Percentiles rank a stretch among this genome's conserved stretches.
Conservation (phyloP, 2,888 invertebrate genomes). For the Aporophyla nigra region DNA sequence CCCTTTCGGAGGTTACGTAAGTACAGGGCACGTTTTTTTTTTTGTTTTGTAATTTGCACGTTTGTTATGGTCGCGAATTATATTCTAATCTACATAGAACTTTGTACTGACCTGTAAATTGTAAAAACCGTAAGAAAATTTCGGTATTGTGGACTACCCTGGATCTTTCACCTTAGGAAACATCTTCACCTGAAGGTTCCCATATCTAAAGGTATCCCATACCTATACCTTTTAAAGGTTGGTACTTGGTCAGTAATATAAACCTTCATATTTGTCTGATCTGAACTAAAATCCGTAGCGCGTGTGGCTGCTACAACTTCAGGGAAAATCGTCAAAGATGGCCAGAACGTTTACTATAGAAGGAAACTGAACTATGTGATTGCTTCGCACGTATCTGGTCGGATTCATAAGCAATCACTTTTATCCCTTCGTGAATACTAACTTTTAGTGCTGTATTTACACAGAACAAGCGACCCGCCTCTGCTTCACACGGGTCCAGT, state of each 20-base stretch:
- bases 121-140: too few species aligned
- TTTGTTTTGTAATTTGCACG: too few species aligned
- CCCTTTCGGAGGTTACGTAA: slow-evolving; percentile 46
- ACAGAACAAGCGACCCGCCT: background rate
- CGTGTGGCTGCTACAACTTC: background rate
- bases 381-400: too few species aligned
- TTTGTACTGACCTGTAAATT: too few species aligned
- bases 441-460: background rate
- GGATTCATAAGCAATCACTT: background rate
- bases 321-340: background rate
- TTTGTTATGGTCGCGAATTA: too few species aligned
- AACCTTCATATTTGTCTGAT: background rate
- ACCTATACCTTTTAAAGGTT: too few species aligned
- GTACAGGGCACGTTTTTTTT: background rate
- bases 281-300: background rate
- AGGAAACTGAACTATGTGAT: background rate
- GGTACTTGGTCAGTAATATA: background rate
- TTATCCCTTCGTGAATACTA: background rate
- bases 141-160: too few species aligned
- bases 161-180: background rate
- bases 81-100: too few species aligned
- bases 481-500: background rate
- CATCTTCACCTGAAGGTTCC: background rate
- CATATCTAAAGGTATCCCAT: too few species aligned
- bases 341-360: background rate